A percentile compares a stretch with the other conserved stretches of the same genome.
Evolutionary conservation across 2,888 invertebrate species (phyloP).

Genomic region (Pyrocoelia pectoralis): DNA sequence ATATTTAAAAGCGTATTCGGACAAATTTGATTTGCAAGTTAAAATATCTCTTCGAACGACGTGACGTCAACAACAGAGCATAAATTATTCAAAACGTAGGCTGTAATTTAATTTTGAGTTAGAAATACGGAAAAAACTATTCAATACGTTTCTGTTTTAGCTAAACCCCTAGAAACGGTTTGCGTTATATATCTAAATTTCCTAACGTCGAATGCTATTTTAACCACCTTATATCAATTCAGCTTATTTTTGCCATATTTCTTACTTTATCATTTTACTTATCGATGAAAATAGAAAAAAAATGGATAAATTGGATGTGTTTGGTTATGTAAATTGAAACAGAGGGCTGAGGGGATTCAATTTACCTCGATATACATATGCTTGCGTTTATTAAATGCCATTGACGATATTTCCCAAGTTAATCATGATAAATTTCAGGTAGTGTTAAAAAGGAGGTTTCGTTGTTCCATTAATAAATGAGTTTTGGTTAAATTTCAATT

Average conservation of each 20-base stretch:
- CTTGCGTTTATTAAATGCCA: too few species aligned
- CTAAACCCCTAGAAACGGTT: not conserved
- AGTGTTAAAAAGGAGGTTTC: too few species aligned
- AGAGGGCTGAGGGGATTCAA: too few species aligned
- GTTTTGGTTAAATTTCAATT: too few species aligned
- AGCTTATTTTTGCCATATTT: not conserved
- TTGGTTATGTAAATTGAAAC: too few species aligned
- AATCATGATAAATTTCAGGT: too few species aligned
- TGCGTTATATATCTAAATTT: slow-evolving; percentile 1
- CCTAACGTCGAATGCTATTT: not conserved
- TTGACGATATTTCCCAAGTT: too few species aligned
- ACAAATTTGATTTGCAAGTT: not conserved
- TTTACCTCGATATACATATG: too few species aligned
- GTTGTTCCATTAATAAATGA: too few species aligned
- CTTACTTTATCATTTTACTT: not conserved
- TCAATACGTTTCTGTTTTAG: not conserved
- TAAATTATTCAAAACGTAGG: not conserved
- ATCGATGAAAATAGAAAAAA: too few species aligned
- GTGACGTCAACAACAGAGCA: not conserved
- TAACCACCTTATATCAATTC: not conserved
- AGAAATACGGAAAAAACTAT: not conserved
- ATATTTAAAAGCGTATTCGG: not conserved
- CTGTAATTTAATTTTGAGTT: slow-evolving; percentile 6
- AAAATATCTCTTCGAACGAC: not conserved
- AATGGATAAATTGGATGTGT: too few species aligned